phyloP scores from a whole-genome alignment of 2,113 vertebrate genomes.

The Rhynchomys soricoides region DNA sequence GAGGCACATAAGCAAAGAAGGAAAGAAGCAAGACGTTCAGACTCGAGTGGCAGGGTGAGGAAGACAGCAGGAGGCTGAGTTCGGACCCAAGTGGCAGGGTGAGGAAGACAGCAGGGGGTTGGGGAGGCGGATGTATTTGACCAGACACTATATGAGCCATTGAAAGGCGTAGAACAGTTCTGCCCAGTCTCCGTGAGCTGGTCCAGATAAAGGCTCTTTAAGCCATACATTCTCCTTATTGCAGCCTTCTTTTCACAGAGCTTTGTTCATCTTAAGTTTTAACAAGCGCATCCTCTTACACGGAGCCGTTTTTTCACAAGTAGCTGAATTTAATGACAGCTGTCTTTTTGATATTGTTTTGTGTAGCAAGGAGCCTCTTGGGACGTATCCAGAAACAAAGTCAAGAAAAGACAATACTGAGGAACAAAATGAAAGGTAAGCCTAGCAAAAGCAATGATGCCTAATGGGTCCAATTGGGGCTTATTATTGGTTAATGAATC shows the following conservation, averaged over 20 bases:
- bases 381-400: constrained; percentile 74
- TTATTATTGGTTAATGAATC: constrained; percentile 76
- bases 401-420: constrained; percentile 57
- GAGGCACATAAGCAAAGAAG: too few species aligned
- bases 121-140: not conserved
- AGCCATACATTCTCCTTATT: constrained; percentile 19
- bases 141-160: not conserved
- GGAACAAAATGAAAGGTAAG: constrained; percentile 66
- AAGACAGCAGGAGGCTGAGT: not conserved
- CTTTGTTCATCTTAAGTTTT: constrained; percentile 54
- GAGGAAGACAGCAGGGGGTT: not conserved
- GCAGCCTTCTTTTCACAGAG: not conserved
- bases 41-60: not conserved
- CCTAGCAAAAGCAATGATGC: constrained; percentile 49
- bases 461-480: constrained; percentile 73
- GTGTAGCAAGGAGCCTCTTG: constrained; percentile 67
- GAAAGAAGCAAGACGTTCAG: not conserved
- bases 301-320: constrained; percentile 49
- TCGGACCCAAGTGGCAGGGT: not conserved
- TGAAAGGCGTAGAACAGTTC: constrained; percentile 4
- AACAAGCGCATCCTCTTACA: constrained; percentile 48
- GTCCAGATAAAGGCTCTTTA: constrained; percentile 59
- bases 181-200: not conserved
- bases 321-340: constrained; percentile 75
- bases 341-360: constrained; percentile 72